These are phyloP conservation scores for Microplitis manilae DNA, from an alignment of 2,888 invertebrate species.

Conservation along the genomic window DNA sequence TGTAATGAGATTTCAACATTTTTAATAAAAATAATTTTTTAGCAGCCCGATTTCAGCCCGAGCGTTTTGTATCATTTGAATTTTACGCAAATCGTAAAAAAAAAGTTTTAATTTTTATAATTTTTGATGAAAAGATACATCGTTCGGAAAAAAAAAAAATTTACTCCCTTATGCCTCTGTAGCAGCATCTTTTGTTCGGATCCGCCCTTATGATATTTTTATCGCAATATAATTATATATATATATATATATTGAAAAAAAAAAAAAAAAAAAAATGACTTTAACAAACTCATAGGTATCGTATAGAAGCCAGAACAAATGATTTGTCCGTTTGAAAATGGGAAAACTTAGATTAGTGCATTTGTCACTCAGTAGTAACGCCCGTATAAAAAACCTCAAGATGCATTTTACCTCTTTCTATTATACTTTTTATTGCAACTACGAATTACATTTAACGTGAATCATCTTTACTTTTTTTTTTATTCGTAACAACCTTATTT, in stretches of 20 bases:
- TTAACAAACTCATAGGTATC: neutral
- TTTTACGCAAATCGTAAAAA: too few relatives aligned
- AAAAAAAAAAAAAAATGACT: neutral
- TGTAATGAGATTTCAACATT: too few relatives aligned
- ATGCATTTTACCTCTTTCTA: neutral
- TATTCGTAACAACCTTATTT: neutral
- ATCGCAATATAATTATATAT: neutral
- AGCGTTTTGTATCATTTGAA: too few relatives aligned
- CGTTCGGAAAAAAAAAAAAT: too few relatives aligned
- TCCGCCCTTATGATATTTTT: too few relatives aligned
- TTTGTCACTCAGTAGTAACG: neutral
- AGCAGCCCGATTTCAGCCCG: too few relatives aligned
- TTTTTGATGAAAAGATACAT: too few relatives aligned
- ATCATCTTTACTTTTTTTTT: neutral
- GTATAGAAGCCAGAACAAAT: neutral
- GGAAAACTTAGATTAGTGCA: neutral
- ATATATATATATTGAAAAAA: too few relatives aligned
- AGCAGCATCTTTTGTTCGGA: too few relatives aligned
- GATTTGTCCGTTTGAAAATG: neutral
- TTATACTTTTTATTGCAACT: neutral
- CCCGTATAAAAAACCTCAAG: neutral
- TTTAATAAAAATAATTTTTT: too few relatives aligned
- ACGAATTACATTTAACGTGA: neutral
- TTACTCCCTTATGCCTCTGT: too few relatives aligned
- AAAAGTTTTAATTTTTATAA: too few relatives aligned